Evolutionary conservation across 2,888 invertebrate species (phyloP).

Genomic region (Odontocerum albicorne): DNA sequence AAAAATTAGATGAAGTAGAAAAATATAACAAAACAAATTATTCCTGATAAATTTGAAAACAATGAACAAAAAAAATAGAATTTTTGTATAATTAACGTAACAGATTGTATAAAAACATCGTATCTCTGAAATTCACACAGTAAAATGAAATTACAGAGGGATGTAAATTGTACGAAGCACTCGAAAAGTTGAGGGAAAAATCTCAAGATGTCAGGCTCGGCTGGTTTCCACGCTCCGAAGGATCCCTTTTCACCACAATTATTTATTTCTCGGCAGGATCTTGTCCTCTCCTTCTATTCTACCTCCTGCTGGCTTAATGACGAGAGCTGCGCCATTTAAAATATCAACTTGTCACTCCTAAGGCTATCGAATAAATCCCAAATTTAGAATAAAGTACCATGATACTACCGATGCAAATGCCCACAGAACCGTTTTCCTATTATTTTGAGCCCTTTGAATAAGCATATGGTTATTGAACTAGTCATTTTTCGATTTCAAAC

Average conservation of each 20-base stretch:
- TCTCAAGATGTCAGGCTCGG: slow-evolving; percentile 24
- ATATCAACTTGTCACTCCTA: slow-evolving; percentile 26
- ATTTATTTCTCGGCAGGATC: slow-evolving; percentile 23
- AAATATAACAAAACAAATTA: too few relatives aligned
- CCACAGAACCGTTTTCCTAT: too few relatives aligned
- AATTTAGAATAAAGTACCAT: too few relatives aligned
- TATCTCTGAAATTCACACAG: slow-evolving; percentile 23
- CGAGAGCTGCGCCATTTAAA: slow-evolving; percentile 16
- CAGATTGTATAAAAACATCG: slow-evolving; percentile 24
- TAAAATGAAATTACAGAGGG: slow-evolving; percentile 22
- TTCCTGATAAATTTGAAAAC: too few relatives aligned
- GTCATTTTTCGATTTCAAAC: too few relatives aligned
- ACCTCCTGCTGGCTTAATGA: slow-evolving; percentile 20
- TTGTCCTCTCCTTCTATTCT: slow-evolving; percentile 5
- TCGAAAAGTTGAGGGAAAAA: slow-evolving; percentile 25
- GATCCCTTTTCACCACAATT: slow-evolving; percentile 31
- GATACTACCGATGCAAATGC: too few relatives aligned
- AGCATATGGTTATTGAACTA: too few relatives aligned
- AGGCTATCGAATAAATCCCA: slow-evolving; percentile 23
- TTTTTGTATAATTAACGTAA: slow-evolving; percentile 21
- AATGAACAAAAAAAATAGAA: too few relatives aligned
- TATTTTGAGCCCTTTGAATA: too few relatives aligned
- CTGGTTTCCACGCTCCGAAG: slow-evolving; percentile 21
- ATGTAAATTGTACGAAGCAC: slow-evolving; percentile 25
- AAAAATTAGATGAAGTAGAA: too few relatives aligned